Percentiles rank a stretch among this genome's conserved stretches.
Conservation (phyloP, 2,797 vertebrate species). For the Vespertilio murinus region DNA sequence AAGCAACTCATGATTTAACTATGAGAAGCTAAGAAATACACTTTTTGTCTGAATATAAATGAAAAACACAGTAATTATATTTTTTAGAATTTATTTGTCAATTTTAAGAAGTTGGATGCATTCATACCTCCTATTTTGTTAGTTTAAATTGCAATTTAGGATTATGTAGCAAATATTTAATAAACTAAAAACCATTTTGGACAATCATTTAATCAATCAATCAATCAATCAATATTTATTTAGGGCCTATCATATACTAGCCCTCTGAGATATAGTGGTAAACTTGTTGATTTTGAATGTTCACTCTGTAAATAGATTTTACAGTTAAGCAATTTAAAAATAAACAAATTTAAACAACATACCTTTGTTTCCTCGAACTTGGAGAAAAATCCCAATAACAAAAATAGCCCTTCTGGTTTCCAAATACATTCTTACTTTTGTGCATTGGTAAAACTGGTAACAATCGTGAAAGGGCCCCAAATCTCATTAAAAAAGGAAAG, state of each 20-base stretch:
- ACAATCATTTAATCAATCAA: not conserved
- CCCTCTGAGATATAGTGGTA: not conserved
- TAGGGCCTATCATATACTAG: not conserved
- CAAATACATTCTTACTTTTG: constrained; percentile 86
- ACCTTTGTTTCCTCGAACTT: constrained; percentile 89
- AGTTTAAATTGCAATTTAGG: not conserved
- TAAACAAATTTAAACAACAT: constrained; percentile 76
- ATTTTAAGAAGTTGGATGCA: not conserved
- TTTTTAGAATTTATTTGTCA: constrained; percentile 36
- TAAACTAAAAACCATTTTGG: not conserved
- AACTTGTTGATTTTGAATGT: not conserved
- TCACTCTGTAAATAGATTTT: not conserved
- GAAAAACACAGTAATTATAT: constrained; percentile 20
- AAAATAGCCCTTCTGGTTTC: constrained; percentile 85
- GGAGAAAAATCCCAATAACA: constrained; percentile 84
- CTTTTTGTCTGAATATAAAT: not conserved
- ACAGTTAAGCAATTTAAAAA: constrained; percentile 23
- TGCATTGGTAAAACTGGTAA: constrained; percentile 75
- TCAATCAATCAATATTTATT: not conserved
- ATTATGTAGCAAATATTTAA: not conserved
- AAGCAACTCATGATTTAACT: not conserved
- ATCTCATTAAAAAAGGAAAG: constrained; percentile 7
- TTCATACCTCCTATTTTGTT: not conserved
- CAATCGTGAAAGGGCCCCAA: constrained; percentile 27
- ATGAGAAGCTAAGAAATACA: not conserved